Conservation (phyloP, 2,888 invertebrate species). For the Metacarcinus magister region DNA sequence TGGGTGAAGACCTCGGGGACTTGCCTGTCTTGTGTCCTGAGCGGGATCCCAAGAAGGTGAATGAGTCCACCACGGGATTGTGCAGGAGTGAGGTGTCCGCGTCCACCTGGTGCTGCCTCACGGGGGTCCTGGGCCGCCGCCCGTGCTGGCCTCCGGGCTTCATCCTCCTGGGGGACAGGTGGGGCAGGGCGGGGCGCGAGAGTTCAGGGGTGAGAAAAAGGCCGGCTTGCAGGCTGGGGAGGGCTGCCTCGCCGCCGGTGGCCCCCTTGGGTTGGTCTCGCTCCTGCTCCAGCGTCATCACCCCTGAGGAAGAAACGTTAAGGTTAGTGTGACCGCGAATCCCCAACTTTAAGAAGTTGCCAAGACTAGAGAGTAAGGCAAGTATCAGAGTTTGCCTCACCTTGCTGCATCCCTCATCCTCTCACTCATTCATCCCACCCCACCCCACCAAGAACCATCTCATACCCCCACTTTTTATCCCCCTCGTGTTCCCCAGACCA, state of each 20-base stretch:
- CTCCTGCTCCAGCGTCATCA: conserved; percentile 79
- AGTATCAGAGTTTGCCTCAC: neutral
- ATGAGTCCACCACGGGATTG: neutral
- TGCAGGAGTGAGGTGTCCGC: conserved; percentile 15
- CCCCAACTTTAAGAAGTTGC: neutral
- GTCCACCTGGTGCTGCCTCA: conserved; percentile 69
- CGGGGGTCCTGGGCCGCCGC: conserved; percentile 69
- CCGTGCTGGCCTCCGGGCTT: conserved; percentile 55
- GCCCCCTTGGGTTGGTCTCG: conserved; percentile 74
- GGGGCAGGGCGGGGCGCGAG: conserved; percentile 54
- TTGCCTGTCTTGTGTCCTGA: conserved; percentile 55
- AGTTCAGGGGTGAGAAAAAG: conserved; percentile 13
- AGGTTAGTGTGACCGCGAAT: neutral
- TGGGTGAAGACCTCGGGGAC: conserved; percentile 56
- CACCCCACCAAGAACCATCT: neutral
- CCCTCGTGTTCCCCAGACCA: neutral
- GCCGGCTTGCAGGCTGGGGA: conserved; percentile 60
- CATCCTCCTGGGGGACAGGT: conserved; percentile 63
- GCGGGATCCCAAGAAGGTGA: conserved; percentile 55
- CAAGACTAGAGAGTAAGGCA: neutral
- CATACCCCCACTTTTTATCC: neutral
- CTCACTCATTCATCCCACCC: neutral
- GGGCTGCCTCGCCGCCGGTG: conserved; percentile 70
- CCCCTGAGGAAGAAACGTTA: conserved; percentile 60
- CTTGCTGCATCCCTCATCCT: neutral